phyloP scores from a whole-genome alignment of 2,797 vertebrate genomes.

The Microctenopoma steveboyesi region DNA sequence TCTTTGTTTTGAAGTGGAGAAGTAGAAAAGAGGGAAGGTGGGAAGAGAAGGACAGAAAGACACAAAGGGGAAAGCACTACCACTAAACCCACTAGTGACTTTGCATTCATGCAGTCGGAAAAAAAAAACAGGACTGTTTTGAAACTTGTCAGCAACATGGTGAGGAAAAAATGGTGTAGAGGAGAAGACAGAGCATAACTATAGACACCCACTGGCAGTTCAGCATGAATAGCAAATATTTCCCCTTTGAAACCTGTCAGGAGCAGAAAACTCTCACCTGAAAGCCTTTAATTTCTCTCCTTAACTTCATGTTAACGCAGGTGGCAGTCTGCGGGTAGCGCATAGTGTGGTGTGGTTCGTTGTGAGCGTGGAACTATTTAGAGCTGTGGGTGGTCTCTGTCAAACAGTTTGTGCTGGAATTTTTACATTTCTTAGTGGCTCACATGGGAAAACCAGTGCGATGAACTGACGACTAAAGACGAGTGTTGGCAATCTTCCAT shows the following conservation, averaged over 20 bases:
- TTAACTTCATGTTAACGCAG: constrained; percentile 34
- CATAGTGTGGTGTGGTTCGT: neutral
- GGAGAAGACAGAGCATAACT: constrained; percentile 42
- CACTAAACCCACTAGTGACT: constrained; percentile 26
- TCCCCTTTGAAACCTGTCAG: constrained; percentile 52
- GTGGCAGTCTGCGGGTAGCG: constrained; percentile 9
- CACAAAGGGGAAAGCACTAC: constrained; percentile 7
- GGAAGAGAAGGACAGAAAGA: constrained; percentile 33
- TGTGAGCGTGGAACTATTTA: neutral
- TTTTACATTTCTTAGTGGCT: constrained; percentile 2
- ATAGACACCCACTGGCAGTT: constrained; percentile 54
- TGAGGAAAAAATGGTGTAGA: constrained; percentile 24
- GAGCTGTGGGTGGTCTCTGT: neutral
- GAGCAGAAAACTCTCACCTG: constrained; percentile 27
- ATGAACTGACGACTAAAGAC: constrained; percentile 7
- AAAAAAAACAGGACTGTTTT: constrained; percentile 9
- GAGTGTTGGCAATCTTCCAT: neutral
- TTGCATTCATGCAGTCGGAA: constrained; percentile 32
- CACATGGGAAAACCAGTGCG: neutral
- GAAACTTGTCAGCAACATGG: constrained; percentile 34
- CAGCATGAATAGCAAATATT: constrained; percentile 55
- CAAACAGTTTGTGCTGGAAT: neutral
- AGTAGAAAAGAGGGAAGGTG: constrained; percentile 37
- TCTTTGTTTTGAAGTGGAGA: constrained; percentile 56
- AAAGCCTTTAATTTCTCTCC: constrained; percentile 53